Conservation (phyloP, 1,140 invertebrate species). For the Brachionus koreanus region DNA sequence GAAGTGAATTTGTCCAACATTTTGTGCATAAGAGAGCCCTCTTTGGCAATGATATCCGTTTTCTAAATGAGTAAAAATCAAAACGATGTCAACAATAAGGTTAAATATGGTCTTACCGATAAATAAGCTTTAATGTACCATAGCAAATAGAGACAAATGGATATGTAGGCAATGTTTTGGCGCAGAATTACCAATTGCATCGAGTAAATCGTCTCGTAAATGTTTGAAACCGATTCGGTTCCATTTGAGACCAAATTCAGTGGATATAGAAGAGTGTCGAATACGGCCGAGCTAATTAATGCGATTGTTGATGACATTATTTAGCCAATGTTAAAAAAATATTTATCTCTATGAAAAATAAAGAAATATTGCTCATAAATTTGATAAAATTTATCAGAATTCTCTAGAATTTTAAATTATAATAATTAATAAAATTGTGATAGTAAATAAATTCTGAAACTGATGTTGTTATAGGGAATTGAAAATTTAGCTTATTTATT, state of each 20-base stretch:
- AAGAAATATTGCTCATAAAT: conserved; percentile 11
- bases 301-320: conserved; percentile 36
- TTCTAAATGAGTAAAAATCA: neutral
- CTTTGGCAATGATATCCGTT: conserved; percentile 34
- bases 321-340: neutral
- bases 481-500: neutral
- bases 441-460: neutral
- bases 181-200: conserved; percentile 18
- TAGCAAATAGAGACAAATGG: conserved; percentile 17
- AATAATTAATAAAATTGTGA: conserved; percentile 28
- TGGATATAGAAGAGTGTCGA: conserved; percentile 5
- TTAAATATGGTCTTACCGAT: neutral
- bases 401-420: conserved; percentile 28
- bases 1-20: conserved; percentile 22
- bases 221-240: neutral
- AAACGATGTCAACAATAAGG: neutral
- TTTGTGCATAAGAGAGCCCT: conserved; percentile 29
- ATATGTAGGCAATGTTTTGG: conserved; percentile 16
- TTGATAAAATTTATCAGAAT: neutral
- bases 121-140: conserved; percentile 43
- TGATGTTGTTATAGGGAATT: neutral
- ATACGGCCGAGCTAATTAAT: conserved; percentile 28
- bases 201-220: conserved; percentile 18
- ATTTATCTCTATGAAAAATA: neutral
- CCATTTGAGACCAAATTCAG: conserved; percentile 9